A percentile compares a stretch with the other conserved stretches of the same genome.
Conservation (phyloP, 2,113 vertebrate genomes). For the Lagopus leucura region DNA sequence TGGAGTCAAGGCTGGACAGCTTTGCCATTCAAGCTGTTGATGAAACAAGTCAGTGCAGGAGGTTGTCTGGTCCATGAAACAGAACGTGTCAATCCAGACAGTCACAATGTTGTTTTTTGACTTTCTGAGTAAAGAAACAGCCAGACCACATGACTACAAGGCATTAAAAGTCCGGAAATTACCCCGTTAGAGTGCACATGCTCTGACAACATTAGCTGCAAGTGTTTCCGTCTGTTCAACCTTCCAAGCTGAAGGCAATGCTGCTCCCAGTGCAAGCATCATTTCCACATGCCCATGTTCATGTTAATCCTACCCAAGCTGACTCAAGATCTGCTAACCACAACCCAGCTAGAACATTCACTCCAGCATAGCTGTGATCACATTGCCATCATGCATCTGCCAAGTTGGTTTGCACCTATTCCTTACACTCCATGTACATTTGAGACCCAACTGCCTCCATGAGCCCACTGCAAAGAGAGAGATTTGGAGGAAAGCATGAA, state of each 20-base stretch:
- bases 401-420: background rate
- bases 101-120: background rate
- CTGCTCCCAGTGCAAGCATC: background rate
- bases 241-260: background rate
- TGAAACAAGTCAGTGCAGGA: background rate
- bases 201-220: background rate
- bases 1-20: conserved; percentile 2
- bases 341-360: background rate
- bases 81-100: background rate
- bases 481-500: background rate
- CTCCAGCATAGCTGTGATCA: background rate
- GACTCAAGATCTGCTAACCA: background rate
- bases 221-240: background rate
- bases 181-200: background rate
- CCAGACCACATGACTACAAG: background rate
- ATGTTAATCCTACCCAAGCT: background rate
- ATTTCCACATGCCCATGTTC: background rate
- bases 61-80: background rate
- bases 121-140: conserved; percentile 18
- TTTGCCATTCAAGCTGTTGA: conserved; percentile 33
- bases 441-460: background rate
- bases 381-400: fast-evolving
- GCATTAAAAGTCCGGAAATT: background rate
- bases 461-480: background rate
- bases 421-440: fast-evolving